phyloP scores from a whole-genome alignment of 64 coral and sea anemone species.

The Astreopora myriophthalma region DNA sequence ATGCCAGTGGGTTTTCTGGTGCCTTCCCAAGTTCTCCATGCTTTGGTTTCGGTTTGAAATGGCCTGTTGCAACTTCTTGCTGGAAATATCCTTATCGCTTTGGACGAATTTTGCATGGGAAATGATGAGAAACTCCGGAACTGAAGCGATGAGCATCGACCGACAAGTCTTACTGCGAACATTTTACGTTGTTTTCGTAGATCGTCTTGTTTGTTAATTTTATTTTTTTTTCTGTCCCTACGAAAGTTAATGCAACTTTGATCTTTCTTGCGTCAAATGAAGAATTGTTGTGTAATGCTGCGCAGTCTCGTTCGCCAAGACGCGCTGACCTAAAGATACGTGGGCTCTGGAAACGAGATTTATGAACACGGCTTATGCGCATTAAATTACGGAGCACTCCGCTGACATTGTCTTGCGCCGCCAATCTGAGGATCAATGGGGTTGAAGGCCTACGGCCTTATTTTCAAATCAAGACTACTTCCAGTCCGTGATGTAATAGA shows the following conservation, averaged over 20 bases:
- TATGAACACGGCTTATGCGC: not conserved
- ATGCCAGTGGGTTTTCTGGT: slow-evolving; percentile 81
- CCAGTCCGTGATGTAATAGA: too few relatives aligned
- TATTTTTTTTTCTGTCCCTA: not conserved
- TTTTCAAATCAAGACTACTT: too few relatives aligned
- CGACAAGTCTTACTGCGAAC: slow-evolving; percentile 47
- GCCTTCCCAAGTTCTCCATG: slow-evolving; percentile 96
- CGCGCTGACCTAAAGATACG: too few relatives aligned
- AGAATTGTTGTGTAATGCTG: too few relatives aligned
- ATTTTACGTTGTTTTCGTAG: not conserved
- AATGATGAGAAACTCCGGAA: slow-evolving; percentile 49
- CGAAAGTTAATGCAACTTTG: not conserved
- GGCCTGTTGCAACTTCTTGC: slow-evolving; percentile 9
- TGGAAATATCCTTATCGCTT: not conserved
- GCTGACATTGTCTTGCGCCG: not conserved
- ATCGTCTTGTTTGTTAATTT: too few relatives aligned
- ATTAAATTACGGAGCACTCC: not conserved
- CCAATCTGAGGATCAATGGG: not conserved
- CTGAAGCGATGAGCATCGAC: slow-evolving; percentile 46
- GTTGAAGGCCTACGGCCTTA: too few relatives aligned
- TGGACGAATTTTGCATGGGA: not conserved
- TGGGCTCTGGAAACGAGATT: too few relatives aligned
- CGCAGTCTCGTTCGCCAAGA: too few relatives aligned
- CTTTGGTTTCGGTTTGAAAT: slow-evolving; percentile 89
- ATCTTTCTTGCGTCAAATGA: not conserved